A percentile compares a stretch with the other conserved stretches of the same genome.
Evolutionary conservation across 2,888 invertebrate genomes (phyloP).

Genomic region (Temnothorax rugatulus): DNA sequence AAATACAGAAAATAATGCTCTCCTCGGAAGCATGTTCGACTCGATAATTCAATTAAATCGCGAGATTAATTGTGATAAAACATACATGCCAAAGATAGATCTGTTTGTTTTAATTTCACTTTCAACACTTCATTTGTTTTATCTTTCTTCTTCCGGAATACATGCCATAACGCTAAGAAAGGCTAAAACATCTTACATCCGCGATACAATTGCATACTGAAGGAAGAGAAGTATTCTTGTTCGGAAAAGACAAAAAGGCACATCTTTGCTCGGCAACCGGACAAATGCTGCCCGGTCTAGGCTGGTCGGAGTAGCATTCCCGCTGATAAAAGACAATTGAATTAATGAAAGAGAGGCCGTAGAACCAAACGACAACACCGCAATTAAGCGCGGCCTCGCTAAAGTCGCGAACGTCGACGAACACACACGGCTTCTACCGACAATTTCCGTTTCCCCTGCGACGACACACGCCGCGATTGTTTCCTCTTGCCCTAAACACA

Average conservation of each 20-base stretch:
- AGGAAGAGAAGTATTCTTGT: background rate
- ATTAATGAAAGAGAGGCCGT: constrained; percentile 81
- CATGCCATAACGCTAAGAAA: background rate
- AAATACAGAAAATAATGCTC: background rate
- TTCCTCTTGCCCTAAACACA: background rate
- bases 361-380: constrained; percentile 75
- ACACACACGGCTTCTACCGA: constrained; percentile 38
- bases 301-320: constrained; percentile 63
- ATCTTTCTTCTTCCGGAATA: background rate
- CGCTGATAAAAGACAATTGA: constrained; percentile 77
- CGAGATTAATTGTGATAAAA: background rate
- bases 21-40: background rate
- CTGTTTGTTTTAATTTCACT: background rate
- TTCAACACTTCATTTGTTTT: background rate
- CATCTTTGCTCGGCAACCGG: constrained; percentile 61
- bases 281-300: constrained; percentile 65
- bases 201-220: background rate
- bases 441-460: constrained; percentile 68
- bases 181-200: background rate
- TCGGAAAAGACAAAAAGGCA: background rate
- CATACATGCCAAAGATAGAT: background rate
- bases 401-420: constrained; percentile 30
- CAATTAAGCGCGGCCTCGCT: constrained; percentile 70
- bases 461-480: constrained; percentile 6
- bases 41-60: constrained; percentile 10